Percentiles rank a stretch among this genome's conserved stretches.
Evolutionary conservation across 92 coral and sea anemone genomes (phyloP).

Genomic region (Diadumene lineata): DNA sequence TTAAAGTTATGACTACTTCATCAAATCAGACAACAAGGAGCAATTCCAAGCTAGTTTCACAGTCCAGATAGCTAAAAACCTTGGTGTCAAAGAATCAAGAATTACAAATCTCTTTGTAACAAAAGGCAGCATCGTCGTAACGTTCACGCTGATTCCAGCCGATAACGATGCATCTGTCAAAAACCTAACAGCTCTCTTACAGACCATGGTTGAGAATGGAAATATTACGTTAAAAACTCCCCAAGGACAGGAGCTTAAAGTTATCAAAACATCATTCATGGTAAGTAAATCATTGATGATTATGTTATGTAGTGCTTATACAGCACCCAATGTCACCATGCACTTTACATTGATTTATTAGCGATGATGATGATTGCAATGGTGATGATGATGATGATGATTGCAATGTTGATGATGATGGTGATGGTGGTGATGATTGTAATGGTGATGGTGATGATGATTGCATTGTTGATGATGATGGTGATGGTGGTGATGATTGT

Average conservation of each 20-base stretch:
- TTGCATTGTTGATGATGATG: background rate
- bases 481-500: background rate
- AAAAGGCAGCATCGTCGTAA: slow-evolving; percentile 75
- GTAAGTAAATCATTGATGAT: background rate
- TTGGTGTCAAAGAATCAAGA: slow-evolving; percentile 47
- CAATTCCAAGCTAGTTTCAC: slow-evolving; percentile 29
- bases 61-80: slow-evolving; percentile 30
- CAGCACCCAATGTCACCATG: background rate
- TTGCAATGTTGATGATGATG: background rate
- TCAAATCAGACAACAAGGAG: slow-evolving; percentile 37
- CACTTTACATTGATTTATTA: no score
- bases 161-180: slow-evolving; percentile 32
- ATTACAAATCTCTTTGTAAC: slow-evolving; percentile 39
- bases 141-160: slow-evolving; percentile 57
- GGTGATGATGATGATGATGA: background rate
- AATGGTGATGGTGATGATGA: background rate
- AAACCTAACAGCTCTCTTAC: slow-evolving; percentile 27
- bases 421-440: background rate
- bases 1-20: slow-evolving; percentile 37
- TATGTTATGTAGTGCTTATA: background rate
- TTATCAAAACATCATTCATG: slow-evolving; percentile 38
- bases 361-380: background rate
- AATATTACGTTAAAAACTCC: slow-evolving; percentile 46
- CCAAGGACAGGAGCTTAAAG: slow-evolving; percentile 46
- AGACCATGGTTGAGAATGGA: slow-evolving; percentile 41